Evolutionary conservation across 2,888 invertebrate species (phyloP), one percentile per base, ranked within the genome.

Genomic region (Ceraclea dissimilis): DNA sequence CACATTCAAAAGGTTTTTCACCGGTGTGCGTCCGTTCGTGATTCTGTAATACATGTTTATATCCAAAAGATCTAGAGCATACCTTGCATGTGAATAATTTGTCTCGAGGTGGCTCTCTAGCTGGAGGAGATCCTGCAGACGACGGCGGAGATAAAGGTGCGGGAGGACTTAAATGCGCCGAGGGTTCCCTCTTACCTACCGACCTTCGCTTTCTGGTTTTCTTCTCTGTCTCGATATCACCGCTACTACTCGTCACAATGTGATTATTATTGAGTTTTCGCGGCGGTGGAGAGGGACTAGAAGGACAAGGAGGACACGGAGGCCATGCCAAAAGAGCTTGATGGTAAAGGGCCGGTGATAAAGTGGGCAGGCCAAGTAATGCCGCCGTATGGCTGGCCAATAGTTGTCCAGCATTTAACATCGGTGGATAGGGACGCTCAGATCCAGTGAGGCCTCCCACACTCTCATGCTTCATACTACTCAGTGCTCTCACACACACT

Each of bases 21-120:
- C 94, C 94, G 1, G 94, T 94, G 70, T 94, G 94, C 0, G 94
- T 95, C 64, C 94, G 83, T 67, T 93, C 93, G 72, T 94, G 94
- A 69, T 94, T 94, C 72, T 94, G 93, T 51, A 94, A 77, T 18
- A 94, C 94, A 72, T 94, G 94, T 68, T 94, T 94, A 78, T 94
- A 94, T 49, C 93, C 93, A 67, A 94, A 94, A 11, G 89, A 89
- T 63, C 93, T 83, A 59, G 87, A 86, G 75, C 94, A 94, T 49
- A 90, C 77, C 66, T 86, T 86, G 72, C 94, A 95, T 20, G 89
- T 90, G 74, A 94, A 94, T 57, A 88, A 86, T 69, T 92, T 90
- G 67, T 92, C 92, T 11, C 88, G 75, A 0, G 81, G 76, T 0
- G 78, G 75, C 52, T 78, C 78, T 13, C 76, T 65, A 20, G 77